Evolutionary conservation across 2,888 invertebrate species (phyloP).

Genomic region (Leucophora obtusa): DNA sequence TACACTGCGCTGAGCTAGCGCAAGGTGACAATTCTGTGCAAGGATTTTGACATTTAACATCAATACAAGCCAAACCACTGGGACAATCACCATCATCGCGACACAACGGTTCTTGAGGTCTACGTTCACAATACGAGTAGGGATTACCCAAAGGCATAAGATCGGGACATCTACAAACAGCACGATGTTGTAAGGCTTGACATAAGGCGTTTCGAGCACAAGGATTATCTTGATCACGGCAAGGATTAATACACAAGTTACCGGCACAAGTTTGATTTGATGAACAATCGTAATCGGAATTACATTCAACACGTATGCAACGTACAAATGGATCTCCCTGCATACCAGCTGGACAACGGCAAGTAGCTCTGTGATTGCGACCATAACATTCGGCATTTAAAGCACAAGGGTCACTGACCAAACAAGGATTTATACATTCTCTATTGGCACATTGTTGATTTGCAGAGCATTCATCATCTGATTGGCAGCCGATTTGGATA

Average conservation of each 20-base stretch:
- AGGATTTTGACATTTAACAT: conserved; percentile 88
- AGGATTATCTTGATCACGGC: conserved; percentile 82
- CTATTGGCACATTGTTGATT: conserved; percentile 90
- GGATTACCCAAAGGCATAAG: conserved; percentile 89
- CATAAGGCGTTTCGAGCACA: conserved; percentile 92
- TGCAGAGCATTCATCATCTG: conserved; percentile 89
- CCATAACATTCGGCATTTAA: conserved; percentile 91
- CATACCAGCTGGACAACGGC: conserved; percentile 87
- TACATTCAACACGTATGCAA: conserved; percentile 89
- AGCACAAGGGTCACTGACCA: conserved; percentile 89
- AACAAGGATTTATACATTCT: conserved; percentile 89
- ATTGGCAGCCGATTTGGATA: conserved; percentile 88
- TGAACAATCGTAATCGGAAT: conserved; percentile 88
- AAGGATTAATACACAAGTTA: conserved; percentile 89
- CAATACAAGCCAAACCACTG: conserved; percentile 88
- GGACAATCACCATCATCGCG: conserved; percentile 88
- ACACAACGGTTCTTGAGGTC: conserved; percentile 83
- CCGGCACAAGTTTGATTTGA: conserved; percentile 85
- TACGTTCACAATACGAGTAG: conserved; percentile 85
- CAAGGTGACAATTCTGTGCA: conserved; percentile 89
- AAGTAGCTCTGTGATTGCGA: conserved; percentile 87
- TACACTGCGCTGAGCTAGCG: conserved; percentile 86
- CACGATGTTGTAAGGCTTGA: conserved; percentile 87
- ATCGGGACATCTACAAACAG: conserved; percentile 90
- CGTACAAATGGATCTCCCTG: conserved; percentile 89